Percentiles rank a stretch among this genome's conserved stretches.
phyloP scores from a whole-genome alignment of 2,113 vertebrate genomes.

The Phasianus colchicus region DNA sequence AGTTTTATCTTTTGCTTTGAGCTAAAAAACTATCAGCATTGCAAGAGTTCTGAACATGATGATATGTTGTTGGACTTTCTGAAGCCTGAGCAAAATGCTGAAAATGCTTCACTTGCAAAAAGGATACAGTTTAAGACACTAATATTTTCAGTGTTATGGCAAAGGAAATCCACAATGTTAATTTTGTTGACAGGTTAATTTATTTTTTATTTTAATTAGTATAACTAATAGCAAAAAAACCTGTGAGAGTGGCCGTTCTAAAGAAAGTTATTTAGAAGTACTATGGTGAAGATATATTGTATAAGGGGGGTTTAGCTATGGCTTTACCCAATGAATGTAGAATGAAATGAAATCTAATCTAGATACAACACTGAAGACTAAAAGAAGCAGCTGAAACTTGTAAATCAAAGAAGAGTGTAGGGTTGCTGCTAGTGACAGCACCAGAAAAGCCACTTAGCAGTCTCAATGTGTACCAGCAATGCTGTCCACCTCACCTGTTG shows the following conservation, averaged over 20 bases:
- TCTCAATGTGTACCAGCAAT: not conserved
- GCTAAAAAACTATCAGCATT: constrained; percentile 10
- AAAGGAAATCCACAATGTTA: constrained; percentile 14
- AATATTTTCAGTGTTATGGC: not conserved
- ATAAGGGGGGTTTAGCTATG: not conserved
- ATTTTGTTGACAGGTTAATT: constrained; percentile 12
- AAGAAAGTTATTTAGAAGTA: constrained; percentile 23
- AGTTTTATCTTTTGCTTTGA: constrained; percentile 20
- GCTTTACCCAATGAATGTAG: constrained; percentile 9
- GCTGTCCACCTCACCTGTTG: not conserved
- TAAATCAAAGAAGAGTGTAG: not conserved
- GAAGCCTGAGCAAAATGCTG: constrained; percentile 21
- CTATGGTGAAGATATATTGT: not conserved
- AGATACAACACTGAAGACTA: not conserved
- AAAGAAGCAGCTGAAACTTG: not conserved
- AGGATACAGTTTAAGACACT: not conserved
- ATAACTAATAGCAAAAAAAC: not conserved
- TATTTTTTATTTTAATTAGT: constrained; percentile 25
- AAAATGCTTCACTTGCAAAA: not conserved
- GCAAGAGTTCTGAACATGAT: constrained; percentile 23
- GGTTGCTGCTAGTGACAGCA: not conserved
- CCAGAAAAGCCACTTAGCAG: not conserved
- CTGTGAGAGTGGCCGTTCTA: not conserved
- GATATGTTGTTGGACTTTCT: not conserved
- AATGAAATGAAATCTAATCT: not conserved